Evolutionary conservation across 2,113 vertebrate genomes (phyloP).

Genomic region (Lepisosteus oculatus): DNA sequence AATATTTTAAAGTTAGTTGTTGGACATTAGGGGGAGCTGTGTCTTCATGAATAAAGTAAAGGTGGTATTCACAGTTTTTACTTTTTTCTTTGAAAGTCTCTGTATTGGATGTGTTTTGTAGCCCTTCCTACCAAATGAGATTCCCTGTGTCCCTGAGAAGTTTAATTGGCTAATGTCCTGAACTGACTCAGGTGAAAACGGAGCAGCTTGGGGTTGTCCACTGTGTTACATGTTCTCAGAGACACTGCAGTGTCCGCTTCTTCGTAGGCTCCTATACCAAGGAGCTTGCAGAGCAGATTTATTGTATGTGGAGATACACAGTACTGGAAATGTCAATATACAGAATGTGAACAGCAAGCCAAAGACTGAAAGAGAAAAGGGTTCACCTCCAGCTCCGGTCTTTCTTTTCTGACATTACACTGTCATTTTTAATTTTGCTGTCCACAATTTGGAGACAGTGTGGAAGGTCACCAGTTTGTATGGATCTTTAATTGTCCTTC

Average conservation of each 20-base stretch:
- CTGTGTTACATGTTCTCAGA: neutral
- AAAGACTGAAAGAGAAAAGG: too few species aligned
- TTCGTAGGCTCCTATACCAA: conserved; percentile 9
- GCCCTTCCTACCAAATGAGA: too few species aligned
- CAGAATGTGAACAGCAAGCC: too few species aligned
- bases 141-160: neutral
- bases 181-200: conserved; percentile 12
- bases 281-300: conserved; percentile 15
- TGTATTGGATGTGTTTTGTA: too few species aligned
- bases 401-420: too few species aligned
- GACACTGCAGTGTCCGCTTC: conserved; percentile 14
- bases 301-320: neutral
- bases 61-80: neutral
- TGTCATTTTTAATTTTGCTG: too few species aligned
- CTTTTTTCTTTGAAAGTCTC: too few species aligned
- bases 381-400: too few species aligned
- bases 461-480: too few species aligned
- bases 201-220: neutral
- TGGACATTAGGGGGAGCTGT: conserved; percentile 11
- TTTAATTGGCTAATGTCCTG: neutral
- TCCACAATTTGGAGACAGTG: too few species aligned
- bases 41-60: neutral
- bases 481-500: too few species aligned
- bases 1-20: too few species aligned
- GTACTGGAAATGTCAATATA: neutral